Conservation (phyloP, 2,888 invertebrate species). For the Andrena hattorfiana region DNA sequence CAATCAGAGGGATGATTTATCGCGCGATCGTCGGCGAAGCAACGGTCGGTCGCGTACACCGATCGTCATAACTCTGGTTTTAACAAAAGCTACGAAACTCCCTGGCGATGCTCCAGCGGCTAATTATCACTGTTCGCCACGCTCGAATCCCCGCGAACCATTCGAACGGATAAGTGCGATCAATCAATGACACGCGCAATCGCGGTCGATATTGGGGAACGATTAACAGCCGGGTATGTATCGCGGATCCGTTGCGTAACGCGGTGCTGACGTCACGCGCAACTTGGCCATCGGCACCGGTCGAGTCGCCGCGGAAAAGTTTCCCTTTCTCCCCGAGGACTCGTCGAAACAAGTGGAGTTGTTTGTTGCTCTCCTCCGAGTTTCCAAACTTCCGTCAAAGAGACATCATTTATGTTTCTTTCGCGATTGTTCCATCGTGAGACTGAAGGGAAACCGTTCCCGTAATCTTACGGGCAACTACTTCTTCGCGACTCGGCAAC, state of each 20-base stretch:
- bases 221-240: slow-evolving; percentile 54
- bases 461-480: no score
- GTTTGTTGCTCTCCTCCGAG: slow-evolving; percentile 2
- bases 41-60: neutral
- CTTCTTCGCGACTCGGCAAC: no score
- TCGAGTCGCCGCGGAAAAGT: neutral
- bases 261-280: slow-evolving; percentile 35
- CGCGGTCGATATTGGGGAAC: slow-evolving; percentile 50
- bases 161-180: slow-evolving; percentile 53
- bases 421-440: neutral
- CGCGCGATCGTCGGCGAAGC: slow-evolving; percentile 18
- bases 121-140: slow-evolving; percentile 64
- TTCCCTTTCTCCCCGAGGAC: neutral
- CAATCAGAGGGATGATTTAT: slow-evolving; percentile 55
- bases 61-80: slow-evolving; percentile 48
- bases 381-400: no score
- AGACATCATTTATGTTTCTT: neutral
- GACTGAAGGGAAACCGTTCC: no score
- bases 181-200: slow-evolving; percentile 61
- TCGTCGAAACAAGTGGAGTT: neutral
- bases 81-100: slow-evolving; percentile 65
- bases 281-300: neutral
- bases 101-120: slow-evolving; percentile 57
- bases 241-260: slow-evolving; percentile 49
- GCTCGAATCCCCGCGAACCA: slow-evolving; percentile 24